A percentile compares a stretch with the other conserved stretches of the same genome.
These are phyloP conservation scores for Xestia rhomboidea DNA, from an alignment of 2,888 invertebrate species.

Conservation along the genomic window DNA sequence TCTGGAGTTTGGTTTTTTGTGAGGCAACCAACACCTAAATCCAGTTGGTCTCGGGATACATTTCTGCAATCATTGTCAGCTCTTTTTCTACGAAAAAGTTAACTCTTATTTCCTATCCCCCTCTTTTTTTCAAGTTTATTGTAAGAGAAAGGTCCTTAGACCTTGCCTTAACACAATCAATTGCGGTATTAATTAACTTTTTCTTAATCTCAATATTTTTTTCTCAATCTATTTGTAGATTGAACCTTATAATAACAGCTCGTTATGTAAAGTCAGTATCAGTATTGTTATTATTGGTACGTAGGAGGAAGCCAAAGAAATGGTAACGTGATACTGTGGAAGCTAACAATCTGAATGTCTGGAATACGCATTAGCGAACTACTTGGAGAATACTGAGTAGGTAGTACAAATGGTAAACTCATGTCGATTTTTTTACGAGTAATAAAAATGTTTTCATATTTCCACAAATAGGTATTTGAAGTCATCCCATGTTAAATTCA, in stretches of 20 bases:
- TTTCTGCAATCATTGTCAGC: not conserved
- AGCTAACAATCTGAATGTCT: not conserved
- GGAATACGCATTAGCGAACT: not conserved
- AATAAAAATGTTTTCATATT: not conserved
- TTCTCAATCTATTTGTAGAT: not conserved
- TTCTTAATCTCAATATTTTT: too few relatives aligned
- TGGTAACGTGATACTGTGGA: constrained; percentile 20
- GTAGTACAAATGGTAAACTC: not conserved
- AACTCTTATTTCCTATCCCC: not conserved
- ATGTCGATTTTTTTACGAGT: not conserved
- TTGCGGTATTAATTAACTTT: too few relatives aligned
- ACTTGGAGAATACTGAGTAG: not conserved
- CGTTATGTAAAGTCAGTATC: not conserved
- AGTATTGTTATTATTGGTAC: not conserved
- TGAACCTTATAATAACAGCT: not conserved
- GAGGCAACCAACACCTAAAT: not conserved
- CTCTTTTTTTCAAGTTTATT: not conserved
- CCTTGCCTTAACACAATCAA: not conserved
- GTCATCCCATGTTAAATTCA: not conserved
- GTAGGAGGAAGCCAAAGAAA: constrained; percentile 13
- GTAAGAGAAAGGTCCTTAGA: not conserved
- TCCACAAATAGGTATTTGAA: not conserved
- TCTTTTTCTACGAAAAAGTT: not conserved
- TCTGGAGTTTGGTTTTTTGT: not conserved
- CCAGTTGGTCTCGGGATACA: not conserved